Evolutionary conservation across 2,888 invertebrate species (phyloP).

Genomic region (Bugulina stolonifera): DNA sequence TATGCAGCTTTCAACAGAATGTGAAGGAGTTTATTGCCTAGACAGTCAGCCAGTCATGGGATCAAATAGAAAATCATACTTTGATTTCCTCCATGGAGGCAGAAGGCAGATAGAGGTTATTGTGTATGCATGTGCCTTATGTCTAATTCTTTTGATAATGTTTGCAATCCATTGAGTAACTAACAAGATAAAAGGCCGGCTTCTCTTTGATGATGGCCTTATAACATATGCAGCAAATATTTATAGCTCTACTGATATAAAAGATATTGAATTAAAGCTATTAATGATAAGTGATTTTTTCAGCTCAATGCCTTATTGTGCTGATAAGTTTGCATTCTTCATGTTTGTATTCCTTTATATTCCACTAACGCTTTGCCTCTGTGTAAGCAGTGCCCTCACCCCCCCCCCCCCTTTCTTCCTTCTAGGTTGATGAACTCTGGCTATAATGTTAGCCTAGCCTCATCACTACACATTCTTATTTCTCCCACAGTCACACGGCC

Average conservation of each 20-base stretch:
- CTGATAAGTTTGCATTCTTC: not conserved
- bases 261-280: not conserved
- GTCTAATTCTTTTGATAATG: not conserved
- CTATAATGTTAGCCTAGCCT: no score
- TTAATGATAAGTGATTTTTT: not conserved
- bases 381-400: no score
- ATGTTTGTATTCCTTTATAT: no score
- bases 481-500: no score
- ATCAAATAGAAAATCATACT: slow-evolving; percentile 2
- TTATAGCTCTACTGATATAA: not conserved
- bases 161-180: slow-evolving; percentile 11
- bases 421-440: no score
- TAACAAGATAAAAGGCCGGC: slow-evolving; percentile 1
- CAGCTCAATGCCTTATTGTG: not conserved
- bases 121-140: not conserved
- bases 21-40: no score
- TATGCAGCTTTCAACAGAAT: no score
- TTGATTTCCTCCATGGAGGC: not conserved
- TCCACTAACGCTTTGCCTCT: no score
- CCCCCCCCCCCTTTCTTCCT: no score
- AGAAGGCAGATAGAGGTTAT: not conserved
- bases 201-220: not conserved
- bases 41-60: no score
- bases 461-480: no score
- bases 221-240: not conserved